phyloP scores from a whole-genome alignment of 2,797 vertebrate genomes.

The Gobio occitaniae region DNA sequence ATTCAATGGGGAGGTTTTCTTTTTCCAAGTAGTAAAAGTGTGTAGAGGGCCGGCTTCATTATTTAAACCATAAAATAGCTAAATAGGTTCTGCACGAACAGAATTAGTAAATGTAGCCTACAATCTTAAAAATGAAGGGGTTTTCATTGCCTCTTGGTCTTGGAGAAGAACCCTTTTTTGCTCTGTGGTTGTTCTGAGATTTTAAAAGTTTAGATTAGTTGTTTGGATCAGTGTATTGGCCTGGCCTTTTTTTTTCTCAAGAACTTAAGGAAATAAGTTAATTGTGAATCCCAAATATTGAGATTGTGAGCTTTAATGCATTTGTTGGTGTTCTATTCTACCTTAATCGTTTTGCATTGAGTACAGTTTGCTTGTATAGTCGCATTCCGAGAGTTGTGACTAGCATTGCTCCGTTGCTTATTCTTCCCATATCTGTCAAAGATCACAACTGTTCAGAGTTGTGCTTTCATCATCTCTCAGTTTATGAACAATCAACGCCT shows the following conservation, averaged over 20 bases:
- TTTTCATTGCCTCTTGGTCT: not conserved
- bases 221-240: not conserved
- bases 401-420: not conserved
- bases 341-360: not conserved
- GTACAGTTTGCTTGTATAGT: not conserved
- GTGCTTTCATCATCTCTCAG: slow-evolving; percentile 49
- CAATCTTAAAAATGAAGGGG: not conserved
- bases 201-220: not conserved
- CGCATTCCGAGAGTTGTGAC: slow-evolving; percentile 7
- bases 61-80: slow-evolving; percentile 44
- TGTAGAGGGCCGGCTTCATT: slow-evolving; percentile 49
- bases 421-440: slow-evolving; percentile 2
- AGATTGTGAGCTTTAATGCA: not conserved
- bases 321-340: no score
- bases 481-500: slow-evolving; percentile 58
- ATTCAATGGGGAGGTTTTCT: slow-evolving; percentile 78
- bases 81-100: not conserved
- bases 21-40: slow-evolving; percentile 52
- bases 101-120: slow-evolving; percentile 9
- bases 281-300: not conserved
- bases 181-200: not conserved
- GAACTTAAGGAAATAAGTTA: not conserved
- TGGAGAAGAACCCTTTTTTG: not conserved
- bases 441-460: slow-evolving; percentile 28
- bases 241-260: not conserved